Conservation (phyloP, 2,888 invertebrate genomes). For the Escarpia spicata region DNA sequence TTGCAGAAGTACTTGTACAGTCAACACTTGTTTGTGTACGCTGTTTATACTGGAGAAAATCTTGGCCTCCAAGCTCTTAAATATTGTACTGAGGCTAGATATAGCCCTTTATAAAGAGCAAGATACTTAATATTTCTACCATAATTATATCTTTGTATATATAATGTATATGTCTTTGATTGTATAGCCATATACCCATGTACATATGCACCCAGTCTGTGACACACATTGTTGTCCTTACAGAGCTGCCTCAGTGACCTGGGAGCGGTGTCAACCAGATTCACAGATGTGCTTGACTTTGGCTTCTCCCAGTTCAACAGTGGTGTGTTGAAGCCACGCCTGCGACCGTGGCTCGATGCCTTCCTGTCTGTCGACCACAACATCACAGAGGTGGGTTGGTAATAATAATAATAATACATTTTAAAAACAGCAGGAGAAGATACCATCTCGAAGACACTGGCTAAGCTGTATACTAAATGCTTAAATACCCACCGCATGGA, state of each 20-base stretch:
- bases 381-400: slow-evolving; percentile 76
- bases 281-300: slow-evolving; percentile 74
- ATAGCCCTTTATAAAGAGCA: no score
- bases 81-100: background rate
- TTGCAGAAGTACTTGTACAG: background rate
- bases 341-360: slow-evolving; percentile 85
- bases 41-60: background rate
- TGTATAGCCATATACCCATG: background rate
- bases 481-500: no score
- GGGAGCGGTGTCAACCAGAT: slow-evolving; percentile 56
- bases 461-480: no score
- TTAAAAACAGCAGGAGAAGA: no score
- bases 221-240: slow-evolving; percentile 36
- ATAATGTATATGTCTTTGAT: background rate
- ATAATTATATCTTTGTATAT: background rate
- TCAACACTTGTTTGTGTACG: no score
- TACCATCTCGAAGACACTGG: no score
- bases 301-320: slow-evolving; percentile 82
- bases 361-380: slow-evolving; percentile 82
- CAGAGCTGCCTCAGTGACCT: slow-evolving; percentile 66
- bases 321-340: slow-evolving; percentile 83
- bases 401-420: background rate
- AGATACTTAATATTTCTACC: background rate
- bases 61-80: background rate
- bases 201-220: background rate